Evolutionary conservation across 2,797 vertebrate species (phyloP), one percentile per base, ranked within the genome.

Genomic region (Sciaenops ocellatus): DNA sequence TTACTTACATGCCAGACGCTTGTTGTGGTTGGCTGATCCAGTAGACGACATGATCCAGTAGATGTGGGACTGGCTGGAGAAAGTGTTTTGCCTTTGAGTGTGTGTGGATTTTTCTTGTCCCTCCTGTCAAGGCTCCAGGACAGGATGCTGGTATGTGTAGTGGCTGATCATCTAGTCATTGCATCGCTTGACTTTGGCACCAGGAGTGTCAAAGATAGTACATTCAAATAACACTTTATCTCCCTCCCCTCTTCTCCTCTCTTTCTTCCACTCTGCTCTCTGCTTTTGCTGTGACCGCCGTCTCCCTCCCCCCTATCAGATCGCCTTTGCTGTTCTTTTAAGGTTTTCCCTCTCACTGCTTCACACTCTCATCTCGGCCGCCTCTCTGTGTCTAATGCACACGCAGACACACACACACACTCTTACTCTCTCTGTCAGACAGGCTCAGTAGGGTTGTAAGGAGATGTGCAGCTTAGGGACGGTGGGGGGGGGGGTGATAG

Each of bases 1-100:
- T 66, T 85, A 94, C 94, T 94, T 79, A 95, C 94, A 94, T 70
- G 94, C 78, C 83, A 93, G 89, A 18, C 87, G 87, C 57, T 93
- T 94, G 82, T 90, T 94, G 92, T 93, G 92, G 90, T 91, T 91
- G 82, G 86, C 87, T 47, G 94, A 94, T 68, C 92, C 93, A 1
- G 88, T 30, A 46, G 93, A 94, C 44, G 93, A 95, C 94, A 95
- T 95, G 90, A 84, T 93, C 86, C 87, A 38, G 69, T 68, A 48
- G 63, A 78, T 51, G 73, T 70, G 50, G 70, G 83, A 44, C 71
- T 66, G 68, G 46, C 42, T 74, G 77, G 81, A 67, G 74, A 76
- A 30, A 38, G 72, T 50, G 38, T 70, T 80, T 50, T 85, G 69
- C 70, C 79, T 84, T 47, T 72, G 65, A 71, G 79, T 57, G 68